These are phyloP conservation scores for Hemistola chrysoprasaria DNA, from an alignment of 2,888 invertebrate species.

Conservation along the genomic window DNA sequence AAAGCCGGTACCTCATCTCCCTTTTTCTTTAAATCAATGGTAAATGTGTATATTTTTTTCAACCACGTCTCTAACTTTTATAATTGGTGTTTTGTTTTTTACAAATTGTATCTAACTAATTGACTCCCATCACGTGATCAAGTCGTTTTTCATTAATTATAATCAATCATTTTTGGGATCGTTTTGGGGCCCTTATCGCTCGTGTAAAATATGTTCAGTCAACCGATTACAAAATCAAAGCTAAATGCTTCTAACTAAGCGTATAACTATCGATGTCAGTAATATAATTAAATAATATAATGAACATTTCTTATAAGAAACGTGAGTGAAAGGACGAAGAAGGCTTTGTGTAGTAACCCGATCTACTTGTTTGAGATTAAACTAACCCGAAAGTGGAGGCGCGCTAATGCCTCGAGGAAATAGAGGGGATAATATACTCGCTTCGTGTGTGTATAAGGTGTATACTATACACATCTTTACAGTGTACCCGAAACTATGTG, in stretches of 20 bases:
- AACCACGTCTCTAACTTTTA: slow-evolving; percentile 11
- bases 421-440: slow-evolving; percentile 22
- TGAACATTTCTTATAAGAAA: slow-evolving; percentile 20
- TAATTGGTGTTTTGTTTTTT: slow-evolving; percentile 21
- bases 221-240: no score
- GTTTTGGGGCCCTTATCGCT: no score
- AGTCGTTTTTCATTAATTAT: no score
- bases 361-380: slow-evolving; percentile 58
- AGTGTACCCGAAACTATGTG: no score
- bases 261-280: slow-evolving; percentile 6
- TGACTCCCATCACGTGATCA: no score
- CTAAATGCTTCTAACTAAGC: neutral
- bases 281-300: slow-evolving; percentile 7
- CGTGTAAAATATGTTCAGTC: no score
- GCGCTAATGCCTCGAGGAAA: slow-evolving; percentile 42
- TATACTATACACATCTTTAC: neutral
- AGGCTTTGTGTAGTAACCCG: slow-evolving; percentile 46
- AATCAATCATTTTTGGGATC: no score
- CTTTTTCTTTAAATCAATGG: no score
- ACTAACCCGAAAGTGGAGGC: slow-evolving; percentile 54
- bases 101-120: slow-evolving; percentile 6
- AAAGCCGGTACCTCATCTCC: no score
- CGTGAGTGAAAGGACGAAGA: slow-evolving; percentile 35
- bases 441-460: slow-evolving; percentile 8
- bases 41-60: no score